Evolutionary conservation across 2,888 invertebrate species (phyloP).

Genomic region (Microplitis manilae): DNA sequence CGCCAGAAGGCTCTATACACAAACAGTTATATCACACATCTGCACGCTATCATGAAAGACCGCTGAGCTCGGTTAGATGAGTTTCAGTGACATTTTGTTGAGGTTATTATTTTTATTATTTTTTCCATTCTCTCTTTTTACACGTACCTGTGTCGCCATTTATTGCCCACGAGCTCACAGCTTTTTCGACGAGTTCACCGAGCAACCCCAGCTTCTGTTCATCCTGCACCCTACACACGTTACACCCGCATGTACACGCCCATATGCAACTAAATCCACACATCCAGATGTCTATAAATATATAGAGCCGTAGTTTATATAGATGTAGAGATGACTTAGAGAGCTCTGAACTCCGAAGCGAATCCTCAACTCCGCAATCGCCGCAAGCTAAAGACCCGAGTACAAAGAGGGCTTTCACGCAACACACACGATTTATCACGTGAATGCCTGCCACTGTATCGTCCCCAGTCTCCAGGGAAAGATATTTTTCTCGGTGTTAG

Average conservation of each 20-base stretch:
- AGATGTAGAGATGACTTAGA: not conserved
- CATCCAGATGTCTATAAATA: not conserved
- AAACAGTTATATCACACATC: constrained; percentile 37
- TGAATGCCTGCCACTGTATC: constrained; percentile 39
- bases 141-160: constrained; percentile 38
- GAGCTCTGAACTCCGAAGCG: constrained; percentile 13
- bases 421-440: constrained; percentile 49
- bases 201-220: constrained; percentile 2
- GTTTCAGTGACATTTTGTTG: constrained; percentile 37
- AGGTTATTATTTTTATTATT: not conserved
- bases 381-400: constrained; percentile 37
- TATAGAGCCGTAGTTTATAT: too few species aligned
- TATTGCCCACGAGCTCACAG: constrained; percentile 40
- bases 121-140: constrained; percentile 29
- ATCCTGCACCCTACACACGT: constrained; percentile 1
- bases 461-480: constrained; percentile 32
- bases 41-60: constrained; percentile 33
- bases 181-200: constrained; percentile 36
- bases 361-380: constrained; percentile 22
- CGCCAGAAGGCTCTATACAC: constrained; percentile 36
- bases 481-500: constrained; percentile 41
- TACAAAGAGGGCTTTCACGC: constrained; percentile 58
- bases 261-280: not conserved
- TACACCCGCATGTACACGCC: not conserved
- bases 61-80: constrained; percentile 40